Conservation (phyloP, 2,797 vertebrate species). For the Hybognathus amarus region DNA sequence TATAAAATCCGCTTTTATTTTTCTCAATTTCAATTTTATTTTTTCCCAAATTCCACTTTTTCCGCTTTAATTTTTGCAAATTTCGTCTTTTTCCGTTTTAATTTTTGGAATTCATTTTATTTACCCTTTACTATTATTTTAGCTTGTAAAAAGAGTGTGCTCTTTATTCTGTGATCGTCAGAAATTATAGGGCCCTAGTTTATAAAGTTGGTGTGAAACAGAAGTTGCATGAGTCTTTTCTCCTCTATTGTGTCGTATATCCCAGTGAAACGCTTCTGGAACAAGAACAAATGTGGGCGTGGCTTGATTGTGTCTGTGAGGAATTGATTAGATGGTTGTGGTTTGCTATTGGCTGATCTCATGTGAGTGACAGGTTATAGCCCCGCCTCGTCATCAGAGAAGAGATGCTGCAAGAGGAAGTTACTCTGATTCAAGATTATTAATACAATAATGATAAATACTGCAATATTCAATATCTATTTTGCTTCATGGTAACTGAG, state of each 20-base stretch:
- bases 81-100: no score
- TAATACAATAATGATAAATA: background rate
- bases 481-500: background rate
- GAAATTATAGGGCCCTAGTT: no score
- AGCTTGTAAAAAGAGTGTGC: no score
- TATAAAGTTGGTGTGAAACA: accelerated
- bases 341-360: background rate
- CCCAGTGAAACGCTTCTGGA: background rate
- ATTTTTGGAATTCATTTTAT: no score
- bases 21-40: no score
- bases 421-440: background rate
- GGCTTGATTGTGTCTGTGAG: background rate
- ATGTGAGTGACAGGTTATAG: background rate
- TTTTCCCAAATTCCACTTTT: no score
- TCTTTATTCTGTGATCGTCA: no score
- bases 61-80: no score
- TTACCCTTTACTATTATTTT: no score
- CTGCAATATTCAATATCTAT: background rate
- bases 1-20: no score
- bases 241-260: background rate
- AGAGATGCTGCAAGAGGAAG: no score
- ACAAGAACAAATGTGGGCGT: background rate
- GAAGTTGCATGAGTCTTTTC: background rate
- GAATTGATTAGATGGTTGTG: background rate
- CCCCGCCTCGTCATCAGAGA: background rate